Evolutionary conservation across 2,888 invertebrate species (phyloP).

Genomic region (Pardosa pseudoannulata): DNA sequence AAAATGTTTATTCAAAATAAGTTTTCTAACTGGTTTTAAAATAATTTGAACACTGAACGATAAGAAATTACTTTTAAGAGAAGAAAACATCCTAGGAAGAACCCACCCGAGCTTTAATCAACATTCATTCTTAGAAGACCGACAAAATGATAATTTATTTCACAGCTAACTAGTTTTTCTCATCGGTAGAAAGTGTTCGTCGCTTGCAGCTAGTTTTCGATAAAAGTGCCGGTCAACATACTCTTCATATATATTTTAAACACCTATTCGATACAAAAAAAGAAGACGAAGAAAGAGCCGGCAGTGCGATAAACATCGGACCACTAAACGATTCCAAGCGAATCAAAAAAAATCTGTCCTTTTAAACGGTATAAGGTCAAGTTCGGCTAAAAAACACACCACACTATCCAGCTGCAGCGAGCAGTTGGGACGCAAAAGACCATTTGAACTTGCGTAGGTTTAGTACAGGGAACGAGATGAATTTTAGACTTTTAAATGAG

Average conservation of each 20-base stretch:
- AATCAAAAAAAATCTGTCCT: constrained; percentile 41
- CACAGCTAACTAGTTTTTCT: not conserved
- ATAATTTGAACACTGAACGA: no score
- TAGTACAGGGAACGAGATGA: not conserved
- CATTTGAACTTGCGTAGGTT: constrained; percentile 24
- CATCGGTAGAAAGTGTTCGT: not conserved
- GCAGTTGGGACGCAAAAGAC: not conserved
- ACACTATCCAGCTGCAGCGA: constrained; percentile 12
- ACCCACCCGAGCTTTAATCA: not conserved
- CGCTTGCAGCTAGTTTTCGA: not conserved
- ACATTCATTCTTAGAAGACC: not conserved
- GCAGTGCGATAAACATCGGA: constrained; percentile 32
- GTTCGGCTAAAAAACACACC: constrained; percentile 38
- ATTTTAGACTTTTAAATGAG: not conserved
- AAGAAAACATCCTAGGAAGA: no score
- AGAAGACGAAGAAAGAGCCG: not conserved
- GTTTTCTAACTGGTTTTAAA: no score
- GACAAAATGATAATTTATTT: constrained; percentile 9
- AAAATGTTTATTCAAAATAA: no score
- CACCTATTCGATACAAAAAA: not conserved
- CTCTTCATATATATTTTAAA: not conserved
- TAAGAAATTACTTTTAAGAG: no score
- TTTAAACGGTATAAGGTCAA: constrained; percentile 60
- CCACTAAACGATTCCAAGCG: not conserved
- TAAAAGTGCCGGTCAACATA: not conserved